Evolutionary conservation across 2,113 vertebrate genomes (phyloP).

Genomic region (Podarcis raffonei): DNA sequence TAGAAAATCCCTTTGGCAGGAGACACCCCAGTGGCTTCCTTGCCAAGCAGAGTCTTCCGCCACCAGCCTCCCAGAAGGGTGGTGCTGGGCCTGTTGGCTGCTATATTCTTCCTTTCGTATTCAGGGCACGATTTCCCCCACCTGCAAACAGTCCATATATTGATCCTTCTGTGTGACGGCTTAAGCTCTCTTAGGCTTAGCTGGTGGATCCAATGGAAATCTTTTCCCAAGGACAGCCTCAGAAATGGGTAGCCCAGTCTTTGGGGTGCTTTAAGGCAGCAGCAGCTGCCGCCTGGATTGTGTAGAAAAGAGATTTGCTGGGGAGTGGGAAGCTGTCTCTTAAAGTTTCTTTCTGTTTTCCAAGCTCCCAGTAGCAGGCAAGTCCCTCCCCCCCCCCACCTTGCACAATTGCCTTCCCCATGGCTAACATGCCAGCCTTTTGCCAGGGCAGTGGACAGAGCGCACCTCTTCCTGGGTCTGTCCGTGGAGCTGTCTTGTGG

Average conservation of each 20-base stretch:
- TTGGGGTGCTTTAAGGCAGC: not conserved
- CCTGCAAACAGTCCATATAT: too few relatives aligned
- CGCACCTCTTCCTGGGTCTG: not conserved
- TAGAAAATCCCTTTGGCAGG: too few relatives aligned
- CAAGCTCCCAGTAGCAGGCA: not conserved
- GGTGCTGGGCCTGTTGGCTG: too few relatives aligned
- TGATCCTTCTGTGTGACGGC: too few relatives aligned
- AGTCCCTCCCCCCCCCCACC: not conserved
- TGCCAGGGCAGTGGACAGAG: not conserved
- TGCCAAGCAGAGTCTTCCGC: too few relatives aligned
- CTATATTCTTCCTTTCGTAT: too few relatives aligned
- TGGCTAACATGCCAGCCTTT: not conserved
- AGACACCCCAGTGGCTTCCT: too few relatives aligned
- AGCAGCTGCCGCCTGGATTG: not conserved
- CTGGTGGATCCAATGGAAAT: not conserved
- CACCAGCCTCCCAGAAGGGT: too few relatives aligned
- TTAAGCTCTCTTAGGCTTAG: not conserved
- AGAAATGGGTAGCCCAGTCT: not conserved
- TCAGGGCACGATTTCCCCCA: too few relatives aligned
- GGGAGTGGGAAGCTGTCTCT: fast-evolving
- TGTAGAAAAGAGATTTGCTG: not conserved
- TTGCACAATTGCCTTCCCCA: not conserved
- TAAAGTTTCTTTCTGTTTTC: not conserved
- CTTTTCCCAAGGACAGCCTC: not conserved
- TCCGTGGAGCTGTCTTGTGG: not conserved